These are phyloP conservation scores for Muschampia plurimacula DNA, from an alignment of 2,888 invertebrate species.

Conservation along the genomic window DNA sequence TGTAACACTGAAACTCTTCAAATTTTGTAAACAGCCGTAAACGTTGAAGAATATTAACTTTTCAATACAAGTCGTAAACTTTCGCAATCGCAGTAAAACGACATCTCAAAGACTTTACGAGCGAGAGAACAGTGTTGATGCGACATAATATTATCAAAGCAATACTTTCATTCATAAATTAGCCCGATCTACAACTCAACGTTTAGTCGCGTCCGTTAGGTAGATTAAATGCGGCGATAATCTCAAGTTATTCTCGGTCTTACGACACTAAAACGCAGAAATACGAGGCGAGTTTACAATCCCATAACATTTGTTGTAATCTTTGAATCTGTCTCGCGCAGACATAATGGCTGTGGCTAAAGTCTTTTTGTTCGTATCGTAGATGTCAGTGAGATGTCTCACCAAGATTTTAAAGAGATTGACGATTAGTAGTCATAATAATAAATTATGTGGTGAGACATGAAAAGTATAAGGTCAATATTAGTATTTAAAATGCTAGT, in stretches of 20 bases:
- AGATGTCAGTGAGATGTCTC: conserved; percentile 32
- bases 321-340: conserved; percentile 50
- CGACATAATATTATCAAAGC: conserved; percentile 39
- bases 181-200: conserved; percentile 35
- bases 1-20: background rate
- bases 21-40: background rate
- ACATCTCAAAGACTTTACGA: conserved; percentile 35
- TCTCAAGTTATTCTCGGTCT: conserved; percentile 38
- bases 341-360: conserved; percentile 49
- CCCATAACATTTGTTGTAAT: conserved; percentile 49
- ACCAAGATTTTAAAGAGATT: conserved; percentile 3
- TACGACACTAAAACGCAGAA: conserved; percentile 41
- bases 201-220: conserved; percentile 33
- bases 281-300: conserved; percentile 40
- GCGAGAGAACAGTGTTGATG: conserved; percentile 28
- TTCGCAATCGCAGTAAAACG: conserved; percentile 24
- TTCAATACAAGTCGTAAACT: conserved; percentile 27
- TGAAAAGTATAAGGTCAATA: background rate
- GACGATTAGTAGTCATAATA: conserved; percentile 1
- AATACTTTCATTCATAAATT: conserved; percentile 38
- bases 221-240: conserved; percentile 39
- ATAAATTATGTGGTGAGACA: background rate
- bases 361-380: conserved; percentile 49
- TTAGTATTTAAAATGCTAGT: background rate
- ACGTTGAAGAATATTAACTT: conserved; percentile 6